phyloP scores from a whole-genome alignment of 37 sponge, comb jelly and placozoan genomes.

The Spongia lamella region DNA sequence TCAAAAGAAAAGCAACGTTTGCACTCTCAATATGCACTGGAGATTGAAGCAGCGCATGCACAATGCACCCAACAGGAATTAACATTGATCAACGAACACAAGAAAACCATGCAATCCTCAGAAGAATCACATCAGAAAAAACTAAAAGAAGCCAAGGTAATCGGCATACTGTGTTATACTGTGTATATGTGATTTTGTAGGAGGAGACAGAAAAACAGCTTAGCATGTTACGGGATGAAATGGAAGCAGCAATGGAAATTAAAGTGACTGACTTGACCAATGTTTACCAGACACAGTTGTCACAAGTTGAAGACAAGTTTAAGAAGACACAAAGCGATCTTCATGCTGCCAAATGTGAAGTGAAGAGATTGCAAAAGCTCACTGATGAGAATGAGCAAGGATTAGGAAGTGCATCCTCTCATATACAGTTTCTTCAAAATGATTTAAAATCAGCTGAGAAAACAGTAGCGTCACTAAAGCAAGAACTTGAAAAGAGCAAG shows the following conservation, averaged over 20 bases:
- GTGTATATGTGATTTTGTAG: background rate
- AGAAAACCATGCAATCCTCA: slow-evolving; percentile 35
- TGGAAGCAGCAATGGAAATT: background rate
- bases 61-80: slow-evolving; percentile 55
- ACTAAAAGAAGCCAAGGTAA: background rate
- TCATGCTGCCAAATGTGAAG: slow-evolving; percentile 5
- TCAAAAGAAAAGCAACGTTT: slow-evolving; percentile 59
- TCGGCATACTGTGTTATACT: background rate
- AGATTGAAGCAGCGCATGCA: slow-evolving; percentile 78
- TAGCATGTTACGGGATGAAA: background rate
- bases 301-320: no score
- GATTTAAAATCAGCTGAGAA: slow-evolving; percentile 12
- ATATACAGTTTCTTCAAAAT: slow-evolving; percentile 15
- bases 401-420: slow-evolving; percentile 26
- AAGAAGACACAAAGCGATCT: slow-evolving; percentile 16
- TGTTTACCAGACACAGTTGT: no score
- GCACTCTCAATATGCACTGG: slow-evolving; percentile 67
- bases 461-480: background rate
- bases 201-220: slow-evolving; percentile 1
- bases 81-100: slow-evolving; percentile 36
- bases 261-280: slow-evolving; percentile 2
- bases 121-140: slow-evolving; percentile 20
- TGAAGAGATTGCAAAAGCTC: slow-evolving; percentile 24
- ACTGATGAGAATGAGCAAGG: slow-evolving; percentile 35
- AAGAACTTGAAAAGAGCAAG: slow-evolving; percentile 14